Evolutionary conservation across 2,797 vertebrate genomes (phyloP), one percentile per base, ranked within the genome.

Genomic region (Takifugu ocellatus): DNA sequence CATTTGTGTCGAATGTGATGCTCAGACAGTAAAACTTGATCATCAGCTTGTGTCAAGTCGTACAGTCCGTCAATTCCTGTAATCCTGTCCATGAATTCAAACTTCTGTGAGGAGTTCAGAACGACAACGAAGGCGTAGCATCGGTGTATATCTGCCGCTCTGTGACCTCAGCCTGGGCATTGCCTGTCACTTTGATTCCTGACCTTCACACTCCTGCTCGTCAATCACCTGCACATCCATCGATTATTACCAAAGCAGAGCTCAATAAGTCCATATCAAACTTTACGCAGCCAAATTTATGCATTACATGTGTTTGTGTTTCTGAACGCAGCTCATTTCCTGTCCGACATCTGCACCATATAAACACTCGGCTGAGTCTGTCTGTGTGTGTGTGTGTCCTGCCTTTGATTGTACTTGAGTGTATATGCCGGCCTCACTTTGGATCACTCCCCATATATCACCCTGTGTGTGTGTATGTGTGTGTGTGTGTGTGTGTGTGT

Each of bases 351-450:
- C 84, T 86, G 85, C 77, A 75, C 62, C 71, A 36, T 62, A 84
- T 80, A 81, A 86, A 84, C 79, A 81, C 91, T 90, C 90, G 80
- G 83, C 88, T 57, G 54, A 55, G 69, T 73, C 64, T 70, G 52
- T 51, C 25, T 59, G 66, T 58, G 26, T 31, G 25, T 63, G 59
- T 58, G 68, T 70, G 69, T 70, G 50, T 61, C 24, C 15, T 56
- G 68, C 51, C 64, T 82, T 79, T 81, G 81, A 77, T 72, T 79
- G 77, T 78, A 58, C 71, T 68, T 59, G 64, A 70, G 62, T 61
- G 25, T 76, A 71, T 68, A 65, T 53, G 61, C 54, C 75, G 68
- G 70, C 66, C 68, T 78, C 60, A 63, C 54, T 66, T 61, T 68
- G 70, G 78, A 77, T 75, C 77, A 71, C 64, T 70, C 24, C 52